These are phyloP conservation scores for Drosophila fungiperda DNA, from an alignment of 2,888 invertebrate genomes.

Conservation along the genomic window DNA sequence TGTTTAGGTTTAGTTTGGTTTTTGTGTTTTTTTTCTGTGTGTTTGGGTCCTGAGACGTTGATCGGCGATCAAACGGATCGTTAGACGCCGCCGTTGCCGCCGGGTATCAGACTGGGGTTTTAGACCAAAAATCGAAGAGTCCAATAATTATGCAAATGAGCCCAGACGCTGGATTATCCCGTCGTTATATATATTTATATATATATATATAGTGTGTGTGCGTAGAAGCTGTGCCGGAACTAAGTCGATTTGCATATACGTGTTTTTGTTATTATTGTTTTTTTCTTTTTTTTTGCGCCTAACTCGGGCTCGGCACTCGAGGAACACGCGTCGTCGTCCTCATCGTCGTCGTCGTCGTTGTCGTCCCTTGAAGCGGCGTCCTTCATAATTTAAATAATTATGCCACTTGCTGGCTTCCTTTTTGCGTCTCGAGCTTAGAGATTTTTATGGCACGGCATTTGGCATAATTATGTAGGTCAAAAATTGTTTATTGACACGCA, in stretches of 20 bases:
- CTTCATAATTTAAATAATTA: conserved; percentile 81
- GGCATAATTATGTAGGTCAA: conserved; percentile 84
- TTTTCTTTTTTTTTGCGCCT: conserved; percentile 12
- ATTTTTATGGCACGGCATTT: conserved; percentile 79
- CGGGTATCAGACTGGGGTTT: conserved; percentile 36
- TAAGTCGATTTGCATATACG: conserved; percentile 75
- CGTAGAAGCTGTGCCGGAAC: conserved; percentile 80
- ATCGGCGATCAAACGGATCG: conserved; percentile 71
- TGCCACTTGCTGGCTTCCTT: conserved; percentile 81
- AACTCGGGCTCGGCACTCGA: conserved; percentile 47
- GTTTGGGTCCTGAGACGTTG: conserved; percentile 40
- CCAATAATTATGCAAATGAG: conserved; percentile 79
- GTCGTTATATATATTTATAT: conserved; percentile 24
- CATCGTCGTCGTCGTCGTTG: conserved; percentile 1
- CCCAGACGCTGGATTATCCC: conserved; percentile 67
- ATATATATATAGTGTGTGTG: conserved; percentile 21
- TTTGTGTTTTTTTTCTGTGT: background rate
- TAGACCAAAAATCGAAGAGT: conserved; percentile 30
- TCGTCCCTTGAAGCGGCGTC: conserved; percentile 62
- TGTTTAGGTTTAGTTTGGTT: conserved; percentile 21
- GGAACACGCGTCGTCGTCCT: conserved; percentile 61
- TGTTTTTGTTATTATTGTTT: conserved; percentile 1
- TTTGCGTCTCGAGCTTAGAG: conserved; percentile 70
- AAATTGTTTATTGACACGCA: conserved; percentile 84
- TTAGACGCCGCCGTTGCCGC: conserved; percentile 75